Evolutionary conservation across 2,113 vertebrate genomes (phyloP).

Genomic region (Ameiurus melas): DNA sequence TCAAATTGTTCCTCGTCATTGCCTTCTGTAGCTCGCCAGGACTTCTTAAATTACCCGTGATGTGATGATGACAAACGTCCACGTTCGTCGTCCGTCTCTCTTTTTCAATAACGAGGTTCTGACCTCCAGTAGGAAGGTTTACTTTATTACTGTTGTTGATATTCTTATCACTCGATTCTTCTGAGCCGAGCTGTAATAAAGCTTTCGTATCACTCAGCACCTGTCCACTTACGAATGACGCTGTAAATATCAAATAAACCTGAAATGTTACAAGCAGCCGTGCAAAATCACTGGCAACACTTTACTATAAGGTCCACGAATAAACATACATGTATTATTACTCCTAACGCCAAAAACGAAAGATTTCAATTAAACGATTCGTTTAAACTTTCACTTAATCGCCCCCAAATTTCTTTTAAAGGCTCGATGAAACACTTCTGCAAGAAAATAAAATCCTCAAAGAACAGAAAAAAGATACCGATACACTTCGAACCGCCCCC

Average conservation of each 20-base stretch:
- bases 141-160: not conserved
- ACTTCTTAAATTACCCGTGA: not conserved
- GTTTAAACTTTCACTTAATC: not conserved
- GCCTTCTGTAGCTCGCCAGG: not conserved
- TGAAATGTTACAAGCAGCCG: constrained; percentile 62
- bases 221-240: constrained; percentile 59
- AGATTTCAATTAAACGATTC: not conserved
- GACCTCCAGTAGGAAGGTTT: too few species aligned
- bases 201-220: not conserved
- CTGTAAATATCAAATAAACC: constrained; percentile 62
- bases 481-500: not conserved
- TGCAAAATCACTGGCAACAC: not conserved
- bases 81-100: not conserved
- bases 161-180: not conserved
- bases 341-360: too few species aligned
- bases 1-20: not conserved
- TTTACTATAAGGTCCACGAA: not conserved
- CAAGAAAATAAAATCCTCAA: not conserved
- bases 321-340: not conserved
- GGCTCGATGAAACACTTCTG: not conserved
- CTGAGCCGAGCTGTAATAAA: not conserved
- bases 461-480: not conserved
- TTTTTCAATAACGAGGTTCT: not conserved
- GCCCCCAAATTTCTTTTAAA: too few species aligned
- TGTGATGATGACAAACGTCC: too few species aligned